Evolutionary conservation across 2,113 vertebrate genomes (phyloP), one percentile per base, ranked within the genome.

Genomic region (Epinephelus moara): DNA sequence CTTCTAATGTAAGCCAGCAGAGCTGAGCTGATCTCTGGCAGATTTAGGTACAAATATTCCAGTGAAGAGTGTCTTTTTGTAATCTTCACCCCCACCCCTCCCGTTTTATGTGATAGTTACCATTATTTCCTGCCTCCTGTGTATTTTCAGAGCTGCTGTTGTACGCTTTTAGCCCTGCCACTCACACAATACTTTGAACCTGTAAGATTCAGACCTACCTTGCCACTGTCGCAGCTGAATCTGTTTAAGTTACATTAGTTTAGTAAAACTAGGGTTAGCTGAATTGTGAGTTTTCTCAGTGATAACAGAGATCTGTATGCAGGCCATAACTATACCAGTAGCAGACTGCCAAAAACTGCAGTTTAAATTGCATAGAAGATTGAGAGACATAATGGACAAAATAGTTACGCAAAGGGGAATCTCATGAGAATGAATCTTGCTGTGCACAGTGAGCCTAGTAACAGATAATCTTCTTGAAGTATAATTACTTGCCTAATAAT

Each of bases 1-100:
- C 14, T 55, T 49, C 23, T 70, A 21, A 62, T 70, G 63, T 62
- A 45, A 55, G 30, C 59, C 64, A 47, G 23, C 80, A 63, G 66
- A 47, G 66, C 40, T 42, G 8, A 57, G n/a, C 37, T 33, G 18
- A 68, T 42, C 40, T 42, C 10, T 42, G 40, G 9, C 33, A 47
- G 19, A 47, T 68, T 40, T 49, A 40, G 40, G 23, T 49, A 56
- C 33, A 78, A 52, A 66, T 66, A 77, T 60, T 21, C 52, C 33
- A 2, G 70, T 56, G 21, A 33, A 33, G 47, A 42, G 56, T 25
- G 1, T 66, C 40, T n/a, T 40, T 57, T 40, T 30, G 60, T 62
- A 25, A n/a, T 55, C 21, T 55, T 47, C n/a, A 57, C 40, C 59
- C 27, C 33, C 6, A 37, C 33, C 40, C 40, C 40, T 42, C 40